A percentile compares a stretch with the other conserved stretches of the same genome.
Evolutionary conservation across 2,797 vertebrate species (phyloP).

Genomic region (Coilia nasus): DNA sequence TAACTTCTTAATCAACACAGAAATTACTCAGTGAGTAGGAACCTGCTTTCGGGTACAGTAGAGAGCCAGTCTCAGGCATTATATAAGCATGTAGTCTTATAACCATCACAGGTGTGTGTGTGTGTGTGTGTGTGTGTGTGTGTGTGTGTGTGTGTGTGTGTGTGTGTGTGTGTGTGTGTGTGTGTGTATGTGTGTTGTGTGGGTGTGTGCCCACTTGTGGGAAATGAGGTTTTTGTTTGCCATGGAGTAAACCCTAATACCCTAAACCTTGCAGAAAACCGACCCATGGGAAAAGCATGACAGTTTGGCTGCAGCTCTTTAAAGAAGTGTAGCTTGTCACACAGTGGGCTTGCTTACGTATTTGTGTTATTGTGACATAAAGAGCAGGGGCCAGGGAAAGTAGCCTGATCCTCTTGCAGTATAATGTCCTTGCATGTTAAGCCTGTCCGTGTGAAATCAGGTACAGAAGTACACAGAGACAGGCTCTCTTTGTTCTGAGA

Average conservation of each 20-base stretch:
- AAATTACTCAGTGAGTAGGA: background rate
- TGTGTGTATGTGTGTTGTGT: background rate
- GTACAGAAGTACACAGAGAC: background rate
- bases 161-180: background rate
- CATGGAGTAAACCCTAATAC: background rate
- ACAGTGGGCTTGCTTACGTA: background rate
- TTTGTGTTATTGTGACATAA: constrained; percentile 11
- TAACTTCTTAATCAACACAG: background rate
- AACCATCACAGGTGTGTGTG: background rate
- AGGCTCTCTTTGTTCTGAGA: background rate
- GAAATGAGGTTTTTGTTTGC: background rate
- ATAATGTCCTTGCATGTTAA: background rate
- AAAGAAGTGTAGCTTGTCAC: background rate
- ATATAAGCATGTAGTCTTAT: background rate
- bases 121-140: background rate
- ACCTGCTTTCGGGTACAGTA: background rate
- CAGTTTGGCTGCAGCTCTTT: no score
- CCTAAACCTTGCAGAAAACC: no score
- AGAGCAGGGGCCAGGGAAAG: background rate
- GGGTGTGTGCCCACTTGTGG: background rate
- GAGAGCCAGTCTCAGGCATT: background rate
- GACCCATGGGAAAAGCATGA: no score
- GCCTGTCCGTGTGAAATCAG: background rate
- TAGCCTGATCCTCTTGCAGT: background rate
- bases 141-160: background rate